Evolutionary conservation across 2,113 vertebrate species (phyloP).

Genomic region (Cyphomyrus plagiostoma): DNA sequence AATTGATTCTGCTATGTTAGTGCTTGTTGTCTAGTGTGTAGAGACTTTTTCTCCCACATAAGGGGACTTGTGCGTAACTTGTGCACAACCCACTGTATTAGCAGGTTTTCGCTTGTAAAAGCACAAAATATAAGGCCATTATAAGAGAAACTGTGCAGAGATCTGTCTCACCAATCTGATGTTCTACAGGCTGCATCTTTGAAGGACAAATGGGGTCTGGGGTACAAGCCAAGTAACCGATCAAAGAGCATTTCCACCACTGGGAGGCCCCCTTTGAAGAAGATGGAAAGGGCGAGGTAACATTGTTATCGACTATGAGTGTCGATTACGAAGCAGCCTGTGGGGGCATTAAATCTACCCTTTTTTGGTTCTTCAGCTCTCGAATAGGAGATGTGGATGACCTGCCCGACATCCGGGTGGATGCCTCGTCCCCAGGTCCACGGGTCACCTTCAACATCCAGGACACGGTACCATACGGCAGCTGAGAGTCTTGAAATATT

Average conservation of each 20-base stretch:
- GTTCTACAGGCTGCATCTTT: slow-evolving; percentile 83
- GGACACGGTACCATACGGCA: slow-evolving; percentile 75
- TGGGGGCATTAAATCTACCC: background rate
- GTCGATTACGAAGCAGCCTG: background rate
- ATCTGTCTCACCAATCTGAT: background rate
- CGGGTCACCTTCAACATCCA: slow-evolving; percentile 96
- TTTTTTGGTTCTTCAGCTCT: slow-evolving; percentile 54
- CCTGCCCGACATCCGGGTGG: slow-evolving; percentile 81
- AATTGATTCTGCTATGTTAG: background rate
- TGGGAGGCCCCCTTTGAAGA: slow-evolving; percentile 79
- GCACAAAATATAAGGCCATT: background rate
- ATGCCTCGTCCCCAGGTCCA: slow-evolving; percentile 82
- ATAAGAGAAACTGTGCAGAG: background rate
- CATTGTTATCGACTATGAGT: background rate
- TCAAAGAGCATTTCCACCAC: slow-evolving; percentile 90
- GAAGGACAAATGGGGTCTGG: slow-evolving; percentile 97
- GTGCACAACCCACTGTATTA: background rate
- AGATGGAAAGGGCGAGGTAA: slow-evolving; percentile 89
- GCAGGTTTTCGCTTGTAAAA: background rate
- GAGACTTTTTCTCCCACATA: background rate
- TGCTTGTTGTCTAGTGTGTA: background rate
- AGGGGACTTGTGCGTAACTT: background rate
- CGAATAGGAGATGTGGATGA: slow-evolving; percentile 82
- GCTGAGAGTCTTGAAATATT: background rate
- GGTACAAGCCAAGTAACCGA: slow-evolving; percentile 94